A percentile compares a stretch with the other conserved stretches of the same genome.
Evolutionary conservation across 2,797 vertebrate species (phyloP).

Genomic region (Steatocranus sp.): DNA sequence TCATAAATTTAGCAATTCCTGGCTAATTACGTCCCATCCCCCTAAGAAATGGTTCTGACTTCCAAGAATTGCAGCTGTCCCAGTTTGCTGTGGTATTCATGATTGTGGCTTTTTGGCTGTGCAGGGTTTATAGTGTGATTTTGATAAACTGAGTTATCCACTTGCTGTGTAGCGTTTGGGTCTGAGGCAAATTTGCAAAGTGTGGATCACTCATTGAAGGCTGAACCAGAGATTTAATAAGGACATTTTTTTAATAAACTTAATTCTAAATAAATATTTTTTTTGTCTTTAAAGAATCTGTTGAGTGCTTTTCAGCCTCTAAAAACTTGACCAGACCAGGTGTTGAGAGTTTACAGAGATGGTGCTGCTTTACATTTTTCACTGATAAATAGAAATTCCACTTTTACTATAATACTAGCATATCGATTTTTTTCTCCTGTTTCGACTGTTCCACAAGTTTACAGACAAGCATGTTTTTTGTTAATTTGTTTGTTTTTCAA

Average conservation of each 20-base stretch:
- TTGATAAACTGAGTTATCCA: not conserved
- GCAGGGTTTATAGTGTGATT: rapidly evolving
- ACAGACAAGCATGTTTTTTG: not conserved
- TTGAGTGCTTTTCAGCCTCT: not conserved
- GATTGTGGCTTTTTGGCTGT: rapidly evolving
- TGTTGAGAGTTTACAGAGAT: not conserved
- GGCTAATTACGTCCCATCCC: not conserved
- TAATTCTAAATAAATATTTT: not conserved
- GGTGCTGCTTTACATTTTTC: not conserved
- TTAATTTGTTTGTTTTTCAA: not conserved
- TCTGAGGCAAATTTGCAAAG: not conserved
- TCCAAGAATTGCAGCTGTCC: not conserved
- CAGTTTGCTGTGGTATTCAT: not conserved
- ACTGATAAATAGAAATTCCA: not conserved
- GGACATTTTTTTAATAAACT: not conserved
- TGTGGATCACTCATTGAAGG: not conserved
- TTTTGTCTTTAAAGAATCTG: not conserved
- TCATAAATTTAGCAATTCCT: not conserved
- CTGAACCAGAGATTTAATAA: not conserved
- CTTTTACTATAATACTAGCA: rapidly evolving
- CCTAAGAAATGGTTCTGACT: not conserved
- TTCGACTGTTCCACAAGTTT: not conserved
- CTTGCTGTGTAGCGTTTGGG: not conserved
- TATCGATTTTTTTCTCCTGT: not conserved
- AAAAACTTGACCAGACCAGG: rapidly evolving